phyloP scores from a whole-genome alignment of 2,888 invertebrate genomes.

The Asteroscopus sphinx region DNA sequence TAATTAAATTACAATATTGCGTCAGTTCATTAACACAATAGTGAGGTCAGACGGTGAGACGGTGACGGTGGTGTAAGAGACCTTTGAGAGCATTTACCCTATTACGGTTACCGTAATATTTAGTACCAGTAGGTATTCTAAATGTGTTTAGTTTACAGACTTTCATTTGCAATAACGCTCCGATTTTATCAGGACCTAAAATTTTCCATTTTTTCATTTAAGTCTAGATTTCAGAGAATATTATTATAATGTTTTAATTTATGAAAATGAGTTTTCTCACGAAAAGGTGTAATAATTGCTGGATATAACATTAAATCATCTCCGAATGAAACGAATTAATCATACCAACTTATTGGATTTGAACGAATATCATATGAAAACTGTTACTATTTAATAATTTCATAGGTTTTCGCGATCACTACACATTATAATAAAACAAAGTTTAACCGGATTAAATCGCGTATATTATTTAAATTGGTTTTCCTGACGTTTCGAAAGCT shows the following conservation, averaged over 20 bases:
- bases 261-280: conserved; percentile 21
- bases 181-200: conserved; percentile 25
- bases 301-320: conserved; percentile 15
- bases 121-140: background rate
- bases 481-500: too few relatives aligned
- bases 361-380: too few relatives aligned
- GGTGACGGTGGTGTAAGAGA: conserved; percentile 6
- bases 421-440: too few relatives aligned
- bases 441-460: too few relatives aligned
- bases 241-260: conserved; percentile 14
- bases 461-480: too few relatives aligned
- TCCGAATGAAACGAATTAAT: background rate
- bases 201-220: conserved; percentile 13
- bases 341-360: too few relatives aligned
- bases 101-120: conserved; percentile 22
- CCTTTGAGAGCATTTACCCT: background rate
- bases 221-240: conserved; percentile 18
- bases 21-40: conserved; percentile 1
- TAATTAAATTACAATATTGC: too few relatives aligned
- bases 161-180: conserved; percentile 7
- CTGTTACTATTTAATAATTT: too few relatives aligned
- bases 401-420: too few relatives aligned
- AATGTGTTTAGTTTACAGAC: conserved; percentile 14
- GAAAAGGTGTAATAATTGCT: conserved; percentile 4
- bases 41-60: conserved; percentile 3